These are phyloP conservation scores for Cistogaster globosa DNA, from an alignment of 2,888 invertebrate genomes.

Conservation along the genomic window DNA sequence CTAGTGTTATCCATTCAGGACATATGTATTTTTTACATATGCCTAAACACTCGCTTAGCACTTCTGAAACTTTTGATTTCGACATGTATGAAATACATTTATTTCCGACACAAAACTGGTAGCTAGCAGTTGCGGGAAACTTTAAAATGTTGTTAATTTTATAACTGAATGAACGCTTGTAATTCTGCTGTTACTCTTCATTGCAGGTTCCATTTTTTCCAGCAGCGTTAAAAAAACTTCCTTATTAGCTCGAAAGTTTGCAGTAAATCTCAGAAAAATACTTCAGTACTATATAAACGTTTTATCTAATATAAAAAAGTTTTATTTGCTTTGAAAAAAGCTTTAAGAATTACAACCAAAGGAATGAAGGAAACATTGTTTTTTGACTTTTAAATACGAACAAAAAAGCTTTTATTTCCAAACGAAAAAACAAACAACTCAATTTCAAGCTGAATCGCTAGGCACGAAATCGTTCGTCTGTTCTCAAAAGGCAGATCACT, in stretches of 20 bases:
- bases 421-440: no score
- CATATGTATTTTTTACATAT: not conserved
- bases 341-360: no score
- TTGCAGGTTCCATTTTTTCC: not conserved
- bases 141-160: constrained; percentile 4
- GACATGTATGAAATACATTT: constrained; percentile 6
- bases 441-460: no score
- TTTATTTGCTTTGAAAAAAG: no score
- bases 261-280: not conserved
- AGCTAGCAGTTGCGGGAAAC: constrained; percentile 6
- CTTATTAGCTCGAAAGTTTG: constrained; percentile 9
- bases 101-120: not conserved
- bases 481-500: no score
- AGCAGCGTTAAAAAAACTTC: constrained; percentile 3
- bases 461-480: no score
- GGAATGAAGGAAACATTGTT: no score
- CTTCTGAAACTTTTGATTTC: constrained; percentile 21
- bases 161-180: not conserved
- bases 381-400: no score
- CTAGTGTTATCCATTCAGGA: no score
- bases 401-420: no score
- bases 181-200: not conserved
- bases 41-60: constrained; percentile 3
- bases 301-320: not conserved
- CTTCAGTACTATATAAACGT: not conserved